Conservation (phyloP, 2,113 vertebrate genomes). For the Sapajus apella region DNA sequence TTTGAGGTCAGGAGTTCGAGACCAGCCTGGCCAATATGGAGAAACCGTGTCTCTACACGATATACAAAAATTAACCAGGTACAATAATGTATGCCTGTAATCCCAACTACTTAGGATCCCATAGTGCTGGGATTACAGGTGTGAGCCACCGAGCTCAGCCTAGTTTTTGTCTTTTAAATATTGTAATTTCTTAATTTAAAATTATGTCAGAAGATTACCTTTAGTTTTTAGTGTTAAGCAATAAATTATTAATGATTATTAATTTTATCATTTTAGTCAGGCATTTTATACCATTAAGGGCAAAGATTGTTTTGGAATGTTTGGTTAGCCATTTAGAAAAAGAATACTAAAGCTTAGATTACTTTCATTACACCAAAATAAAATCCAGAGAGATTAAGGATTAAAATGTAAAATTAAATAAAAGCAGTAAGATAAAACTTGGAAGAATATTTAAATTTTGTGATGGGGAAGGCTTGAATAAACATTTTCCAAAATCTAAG, state of each 20-base stretch:
- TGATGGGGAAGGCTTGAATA: background rate
- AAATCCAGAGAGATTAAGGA: background rate
- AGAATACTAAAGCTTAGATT: background rate
- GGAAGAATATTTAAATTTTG: background rate
- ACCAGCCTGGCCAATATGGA: background rate
- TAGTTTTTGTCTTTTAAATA: background rate
- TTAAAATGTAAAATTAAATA: conserved; percentile 22
- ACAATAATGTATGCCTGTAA: background rate
- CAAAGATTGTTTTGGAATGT: background rate
- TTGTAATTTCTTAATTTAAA: background rate
- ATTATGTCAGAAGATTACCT: background rate
- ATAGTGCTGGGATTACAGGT: background rate
- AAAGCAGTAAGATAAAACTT: conserved; percentile 22
- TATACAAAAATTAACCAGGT: background rate
- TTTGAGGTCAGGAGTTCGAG: background rate
- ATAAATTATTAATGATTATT: background rate
- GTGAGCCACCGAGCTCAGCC: background rate
- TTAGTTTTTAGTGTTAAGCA: background rate
- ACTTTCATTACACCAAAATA: background rate
- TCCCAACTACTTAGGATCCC: background rate
- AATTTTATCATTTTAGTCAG: background rate
- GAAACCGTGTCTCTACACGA: background rate
- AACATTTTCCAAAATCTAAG: background rate
- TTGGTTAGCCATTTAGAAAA: conserved; percentile 7
- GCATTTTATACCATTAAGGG: background rate